Conservation (phyloP, 1,140 invertebrate species). For the Trachymyrmex septentrionalis region DNA sequence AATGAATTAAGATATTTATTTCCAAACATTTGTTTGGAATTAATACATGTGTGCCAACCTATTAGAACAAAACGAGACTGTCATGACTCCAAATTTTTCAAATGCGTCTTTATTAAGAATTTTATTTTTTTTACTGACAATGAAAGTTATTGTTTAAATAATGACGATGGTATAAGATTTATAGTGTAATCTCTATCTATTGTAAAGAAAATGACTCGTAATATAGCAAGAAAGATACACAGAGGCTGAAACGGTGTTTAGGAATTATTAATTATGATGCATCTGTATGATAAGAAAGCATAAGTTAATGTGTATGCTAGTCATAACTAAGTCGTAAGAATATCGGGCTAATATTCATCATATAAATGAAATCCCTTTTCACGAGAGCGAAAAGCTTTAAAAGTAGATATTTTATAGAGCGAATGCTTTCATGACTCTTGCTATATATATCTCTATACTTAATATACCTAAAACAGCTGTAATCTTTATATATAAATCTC, state of each 20-base stretch:
- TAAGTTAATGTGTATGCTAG: constrained; percentile 6
- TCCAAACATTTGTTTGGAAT: background rate
- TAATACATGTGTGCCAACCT: constrained; percentile 23
- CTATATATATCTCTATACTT: background rate
- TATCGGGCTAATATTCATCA: constrained; percentile 8
- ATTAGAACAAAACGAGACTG: background rate
- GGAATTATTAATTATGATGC: constrained; percentile 2
- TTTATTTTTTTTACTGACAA: background rate
- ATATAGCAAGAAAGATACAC: constrained; percentile 7
- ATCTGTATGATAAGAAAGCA: constrained; percentile 35
- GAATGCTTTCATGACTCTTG: background rate
- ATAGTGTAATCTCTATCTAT: background rate
- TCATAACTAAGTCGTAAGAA: constrained; percentile 33
- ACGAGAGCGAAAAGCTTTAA: background rate
- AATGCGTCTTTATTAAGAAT: background rate
- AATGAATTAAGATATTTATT: background rate
- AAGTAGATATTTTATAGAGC: constrained; percentile 32
- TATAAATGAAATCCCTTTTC: constrained; percentile 12
- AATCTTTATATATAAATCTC: constrained; percentile 1
- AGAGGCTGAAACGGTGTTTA: background rate
- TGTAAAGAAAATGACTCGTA: constrained; percentile 4
- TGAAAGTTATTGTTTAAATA: background rate
- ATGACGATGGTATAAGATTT: too few species aligned
- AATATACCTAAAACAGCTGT: background rate
- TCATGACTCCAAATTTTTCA: background rate